Conservation (phyloP, 2,113 vertebrate genomes). For the Psephotus haematonotus region DNA sequence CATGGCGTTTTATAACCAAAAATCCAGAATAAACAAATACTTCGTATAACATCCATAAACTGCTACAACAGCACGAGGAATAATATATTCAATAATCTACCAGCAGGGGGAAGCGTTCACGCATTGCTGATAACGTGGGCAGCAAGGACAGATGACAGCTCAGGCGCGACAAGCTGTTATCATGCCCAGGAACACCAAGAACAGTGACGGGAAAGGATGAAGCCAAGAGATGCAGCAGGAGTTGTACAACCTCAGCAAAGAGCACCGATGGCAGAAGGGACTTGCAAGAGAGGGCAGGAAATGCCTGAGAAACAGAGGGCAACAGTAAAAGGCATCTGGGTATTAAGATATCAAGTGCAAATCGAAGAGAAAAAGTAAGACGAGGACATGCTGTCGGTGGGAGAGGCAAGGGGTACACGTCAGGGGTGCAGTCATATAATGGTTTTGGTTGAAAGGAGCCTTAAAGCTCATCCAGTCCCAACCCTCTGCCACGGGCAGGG, state of each 20-base stretch:
- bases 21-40: background rate
- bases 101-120: background rate
- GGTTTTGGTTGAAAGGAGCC: background rate
- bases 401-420: fast-evolving
- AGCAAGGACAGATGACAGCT: background rate
- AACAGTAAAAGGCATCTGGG: fast-evolving
- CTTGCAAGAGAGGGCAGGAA: background rate
- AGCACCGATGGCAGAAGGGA: background rate
- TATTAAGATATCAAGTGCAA: background rate
- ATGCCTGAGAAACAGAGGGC: background rate
- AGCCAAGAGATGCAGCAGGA: background rate
- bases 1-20: background rate
- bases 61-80: background rate
- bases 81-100: background rate
- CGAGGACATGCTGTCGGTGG: background rate
- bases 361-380: background rate
- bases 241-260: background rate
- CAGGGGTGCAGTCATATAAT: background rate
- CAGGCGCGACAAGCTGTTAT: background rate
- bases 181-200: background rate
- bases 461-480: background rate
- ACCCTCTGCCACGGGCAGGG: fast-evolving
- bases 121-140: background rate
- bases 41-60: background rate
- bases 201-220: fast-evolving